A percentile compares a stretch with the other conserved stretches of the same genome.
Conservation (phyloP, 2,797 vertebrate genomes). For the Ctenochaetus hawaiiensis region DNA sequence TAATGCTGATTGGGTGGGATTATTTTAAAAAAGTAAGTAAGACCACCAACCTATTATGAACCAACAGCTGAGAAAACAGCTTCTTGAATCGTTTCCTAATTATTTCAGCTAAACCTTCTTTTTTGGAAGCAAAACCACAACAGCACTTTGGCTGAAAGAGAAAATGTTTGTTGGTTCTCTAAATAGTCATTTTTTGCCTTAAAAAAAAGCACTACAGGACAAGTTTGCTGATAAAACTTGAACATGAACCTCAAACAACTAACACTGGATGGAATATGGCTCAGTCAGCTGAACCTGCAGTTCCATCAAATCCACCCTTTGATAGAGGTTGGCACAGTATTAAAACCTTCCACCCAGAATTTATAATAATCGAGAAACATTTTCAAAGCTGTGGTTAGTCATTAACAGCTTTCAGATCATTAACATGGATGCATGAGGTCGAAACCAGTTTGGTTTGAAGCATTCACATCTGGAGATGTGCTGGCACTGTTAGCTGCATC, state of each 20-base stretch:
- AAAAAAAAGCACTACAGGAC: constrained; percentile 14
- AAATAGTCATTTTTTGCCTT: constrained; percentile 19
- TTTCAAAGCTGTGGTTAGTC: neutral
- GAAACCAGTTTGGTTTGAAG: neutral
- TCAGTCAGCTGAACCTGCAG: constrained; percentile 10
- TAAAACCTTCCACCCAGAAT: neutral
- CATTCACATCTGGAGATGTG: too few relatives aligned
- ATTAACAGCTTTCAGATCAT: neutral
- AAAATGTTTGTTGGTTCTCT: constrained; percentile 47
- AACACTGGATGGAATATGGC: neutral
- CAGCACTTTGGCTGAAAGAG: constrained; percentile 15
- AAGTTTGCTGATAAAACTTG: constrained; percentile 19
- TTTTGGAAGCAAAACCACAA: constrained; percentile 40
- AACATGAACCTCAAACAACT: constrained; percentile 16
- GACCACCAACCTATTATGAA: constrained; percentile 12
- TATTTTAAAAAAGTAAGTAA: constrained; percentile 10
- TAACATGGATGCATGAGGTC: neutral
- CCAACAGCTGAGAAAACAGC: constrained; percentile 38
- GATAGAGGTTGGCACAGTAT: constrained; percentile 5
- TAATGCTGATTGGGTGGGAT: constrained; percentile 6
- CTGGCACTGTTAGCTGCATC: neutral
- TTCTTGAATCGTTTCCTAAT: constrained; percentile 9
- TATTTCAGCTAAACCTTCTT: constrained; percentile 22
- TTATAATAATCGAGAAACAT: neutral
- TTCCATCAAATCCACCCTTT: constrained; percentile 20